A percentile compares a stretch with the other conserved stretches of the same genome.
These are phyloP conservation scores for Ameiurus melas DNA, from an alignment of 2,113 vertebrate species.

Conservation along the genomic window DNA sequence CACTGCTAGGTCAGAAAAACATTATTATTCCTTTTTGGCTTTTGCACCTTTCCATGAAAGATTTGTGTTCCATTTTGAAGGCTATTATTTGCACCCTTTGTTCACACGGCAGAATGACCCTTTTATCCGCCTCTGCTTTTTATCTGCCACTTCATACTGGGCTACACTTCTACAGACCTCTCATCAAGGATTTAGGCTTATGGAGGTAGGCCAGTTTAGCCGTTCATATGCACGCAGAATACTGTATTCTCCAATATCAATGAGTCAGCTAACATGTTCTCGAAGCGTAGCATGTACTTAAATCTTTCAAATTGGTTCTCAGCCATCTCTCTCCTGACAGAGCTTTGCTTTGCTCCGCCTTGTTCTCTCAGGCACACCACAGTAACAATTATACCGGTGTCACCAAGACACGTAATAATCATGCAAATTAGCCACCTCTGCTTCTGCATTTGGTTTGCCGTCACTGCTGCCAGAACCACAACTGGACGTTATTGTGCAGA, in stretches of 20 bases:
- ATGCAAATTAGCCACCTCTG: conserved; percentile 53
- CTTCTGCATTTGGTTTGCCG: conserved; percentile 31
- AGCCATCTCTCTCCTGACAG: conserved; percentile 21
- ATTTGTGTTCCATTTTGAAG: conserved; percentile 47
- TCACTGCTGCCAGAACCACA: conserved; percentile 28
- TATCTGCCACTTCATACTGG: conserved; percentile 3
- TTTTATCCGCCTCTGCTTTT: conserved; percentile 9
- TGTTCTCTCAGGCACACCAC: conserved; percentile 16
- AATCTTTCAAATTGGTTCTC: conserved; percentile 44
- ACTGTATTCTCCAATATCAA: not conserved
- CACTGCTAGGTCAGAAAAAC: not conserved
- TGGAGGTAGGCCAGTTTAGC: not conserved
- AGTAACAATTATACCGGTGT: conserved; percentile 50
- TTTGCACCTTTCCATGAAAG: conserved; percentile 61
- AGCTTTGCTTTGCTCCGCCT: conserved; percentile 6
- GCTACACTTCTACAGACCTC: not conserved
- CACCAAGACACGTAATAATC: conserved; percentile 53
- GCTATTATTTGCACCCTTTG: conserved; percentile 38
- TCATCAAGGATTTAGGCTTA: conserved; percentile 11
- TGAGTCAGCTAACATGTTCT: conserved; percentile 16
- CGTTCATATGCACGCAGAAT: not conserved
- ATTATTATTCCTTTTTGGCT: conserved; percentile 38
- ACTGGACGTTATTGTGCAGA: conserved; percentile 52
- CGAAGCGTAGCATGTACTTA: conserved; percentile 25
- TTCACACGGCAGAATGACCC: conserved; percentile 41